Conservation (phyloP, 2,888 invertebrate species). For the Leptura quadrifasciata region DNA sequence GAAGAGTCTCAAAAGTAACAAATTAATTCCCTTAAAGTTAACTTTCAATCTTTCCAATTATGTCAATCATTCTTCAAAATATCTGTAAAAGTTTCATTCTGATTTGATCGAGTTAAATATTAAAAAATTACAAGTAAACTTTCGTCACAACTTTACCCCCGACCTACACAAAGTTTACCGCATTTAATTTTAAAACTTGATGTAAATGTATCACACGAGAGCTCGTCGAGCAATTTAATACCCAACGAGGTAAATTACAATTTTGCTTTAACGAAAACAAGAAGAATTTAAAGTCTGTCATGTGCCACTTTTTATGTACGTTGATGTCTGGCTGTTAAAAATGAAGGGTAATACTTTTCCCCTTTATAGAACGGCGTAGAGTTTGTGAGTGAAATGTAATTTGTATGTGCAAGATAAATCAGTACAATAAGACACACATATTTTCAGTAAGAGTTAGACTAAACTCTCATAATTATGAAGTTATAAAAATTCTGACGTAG, state of each 20-base stretch:
- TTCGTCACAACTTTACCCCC: not conserved
- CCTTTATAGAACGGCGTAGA: no score
- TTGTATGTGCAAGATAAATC: no score
- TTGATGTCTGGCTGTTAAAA: not conserved
- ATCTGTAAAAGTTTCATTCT: not conserved
- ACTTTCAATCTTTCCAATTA: not conserved
- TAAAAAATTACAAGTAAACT: not conserved
- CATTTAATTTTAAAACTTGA: not conserved
- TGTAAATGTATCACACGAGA: not conserved
- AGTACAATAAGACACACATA: no score
- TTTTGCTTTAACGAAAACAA: not conserved
- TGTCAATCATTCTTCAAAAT: not conserved
- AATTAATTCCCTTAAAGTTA: no score
- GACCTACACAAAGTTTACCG: not conserved
- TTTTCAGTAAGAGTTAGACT: no score
- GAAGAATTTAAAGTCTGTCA: not conserved
- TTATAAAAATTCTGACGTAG: no score
- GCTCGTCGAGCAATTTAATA: not conserved
- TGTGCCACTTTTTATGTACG: not conserved
- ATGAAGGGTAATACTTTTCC: not conserved
- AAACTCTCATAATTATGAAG: no score
- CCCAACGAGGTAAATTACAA: not conserved
- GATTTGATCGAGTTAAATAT: not conserved
- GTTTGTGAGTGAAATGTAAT: no score
- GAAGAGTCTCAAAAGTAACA: no score